Evolutionary conservation across 2,113 vertebrate genomes (phyloP).

Genomic region (Chionomys nivalis): DNA sequence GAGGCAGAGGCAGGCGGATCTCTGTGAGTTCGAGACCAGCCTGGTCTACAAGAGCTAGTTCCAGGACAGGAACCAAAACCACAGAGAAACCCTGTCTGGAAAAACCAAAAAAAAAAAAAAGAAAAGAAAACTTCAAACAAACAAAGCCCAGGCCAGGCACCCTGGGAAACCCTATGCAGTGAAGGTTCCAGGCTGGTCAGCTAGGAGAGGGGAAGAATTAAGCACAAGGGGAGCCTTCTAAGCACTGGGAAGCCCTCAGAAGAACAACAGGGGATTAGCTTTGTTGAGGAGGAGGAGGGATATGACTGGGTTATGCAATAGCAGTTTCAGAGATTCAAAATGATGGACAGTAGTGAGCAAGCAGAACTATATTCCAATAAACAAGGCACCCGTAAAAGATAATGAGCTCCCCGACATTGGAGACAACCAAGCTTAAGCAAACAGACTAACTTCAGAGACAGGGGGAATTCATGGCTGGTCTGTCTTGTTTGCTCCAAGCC

Average conservation of each 20-base stretch:
- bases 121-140: not conserved
- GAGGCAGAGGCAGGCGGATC: too few relatives aligned
- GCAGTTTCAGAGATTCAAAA: not conserved
- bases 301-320: not conserved
- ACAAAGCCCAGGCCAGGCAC: not conserved
- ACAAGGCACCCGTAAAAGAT: not conserved
- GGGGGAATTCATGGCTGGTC: not conserved
- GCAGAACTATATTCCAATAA: not conserved
- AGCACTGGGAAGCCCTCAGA: not conserved
- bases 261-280: not conserved
- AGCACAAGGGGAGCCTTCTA: not conserved
- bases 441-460: not conserved
- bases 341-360: not conserved
- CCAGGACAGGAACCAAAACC: too few relatives aligned
- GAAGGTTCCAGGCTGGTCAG: not conserved
- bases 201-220: not conserved
- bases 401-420: not conserved
- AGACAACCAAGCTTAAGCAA: not conserved
- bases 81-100: too few relatives aligned
- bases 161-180: not conserved
- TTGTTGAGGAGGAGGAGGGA: not conserved
- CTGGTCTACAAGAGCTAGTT: too few relatives aligned
- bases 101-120: too few relatives aligned
- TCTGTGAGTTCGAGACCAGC: too few relatives aligned
- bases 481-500: not conserved